These are phyloP conservation scores for Aulostomus chinensis DNA, from an alignment of 2,797 vertebrate genomes.

Conservation along the genomic window DNA sequence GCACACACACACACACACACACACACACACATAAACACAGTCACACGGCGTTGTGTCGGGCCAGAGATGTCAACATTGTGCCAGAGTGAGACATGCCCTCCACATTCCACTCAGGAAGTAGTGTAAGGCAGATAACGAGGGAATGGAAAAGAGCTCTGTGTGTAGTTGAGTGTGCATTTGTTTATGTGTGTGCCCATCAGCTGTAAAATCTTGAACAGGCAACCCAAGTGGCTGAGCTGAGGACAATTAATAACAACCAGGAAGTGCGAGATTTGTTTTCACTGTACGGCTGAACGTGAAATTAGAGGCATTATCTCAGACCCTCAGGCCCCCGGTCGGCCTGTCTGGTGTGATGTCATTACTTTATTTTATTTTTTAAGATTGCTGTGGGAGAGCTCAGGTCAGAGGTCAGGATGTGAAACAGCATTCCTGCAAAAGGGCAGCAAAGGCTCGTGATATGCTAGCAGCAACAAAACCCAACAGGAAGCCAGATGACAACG, in stretches of 20 bases:
- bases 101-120: slow-evolving; percentile 70
- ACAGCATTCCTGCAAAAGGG: slow-evolving; percentile 5
- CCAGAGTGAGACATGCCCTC: slow-evolving; percentile 55
- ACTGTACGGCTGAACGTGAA: slow-evolving; percentile 83
- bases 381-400: slow-evolving; percentile 4
- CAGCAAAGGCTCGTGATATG: no score
- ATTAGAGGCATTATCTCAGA: slow-evolving; percentile 87
- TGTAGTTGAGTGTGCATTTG: background rate
- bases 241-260: slow-evolving; percentile 83
- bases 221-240: slow-evolving; percentile 24
- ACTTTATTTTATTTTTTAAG: slow-evolving; percentile 1
- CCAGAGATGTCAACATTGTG: slow-evolving; percentile 51
- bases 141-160: slow-evolving; percentile 14
- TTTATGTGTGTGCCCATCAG: slow-evolving; percentile 21
- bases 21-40: slow-evolving; percentile 9
- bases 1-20: slow-evolving; percentile 21
- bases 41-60: slow-evolving; percentile 8
- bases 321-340: slow-evolving; percentile 83
- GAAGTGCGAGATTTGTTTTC: slow-evolving; percentile 84
- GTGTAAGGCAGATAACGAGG: slow-evolving; percentile 64
- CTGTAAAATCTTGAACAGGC: slow-evolving; percentile 34
- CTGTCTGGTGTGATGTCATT: slow-evolving; percentile 29
- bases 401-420: slow-evolving; percentile 26
- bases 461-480: no score
- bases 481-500: no score